phyloP scores from a whole-genome alignment of 2,797 vertebrate species.

The Phrynocephalus vlangalii region DNA sequence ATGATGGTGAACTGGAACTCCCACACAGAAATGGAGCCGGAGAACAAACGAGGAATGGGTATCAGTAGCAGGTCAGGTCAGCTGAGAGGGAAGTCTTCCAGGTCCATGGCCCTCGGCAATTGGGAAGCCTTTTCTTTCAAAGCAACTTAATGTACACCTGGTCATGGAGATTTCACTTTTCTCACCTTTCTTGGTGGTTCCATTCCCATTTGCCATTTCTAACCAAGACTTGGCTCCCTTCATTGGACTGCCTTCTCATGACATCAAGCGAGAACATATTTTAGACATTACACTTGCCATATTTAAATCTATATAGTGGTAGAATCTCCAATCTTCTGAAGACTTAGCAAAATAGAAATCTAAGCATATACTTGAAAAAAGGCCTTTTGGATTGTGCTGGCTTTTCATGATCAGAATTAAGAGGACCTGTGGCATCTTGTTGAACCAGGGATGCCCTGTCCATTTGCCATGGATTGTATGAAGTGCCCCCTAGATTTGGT shows the following conservation, averaged over 20 bases:
- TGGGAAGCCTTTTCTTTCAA: not conserved
- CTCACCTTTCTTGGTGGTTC: not conserved
- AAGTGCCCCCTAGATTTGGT: no score
- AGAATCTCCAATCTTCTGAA: not conserved
- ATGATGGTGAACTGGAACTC: not conserved
- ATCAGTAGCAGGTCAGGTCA: not conserved
- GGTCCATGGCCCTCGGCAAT: not conserved
- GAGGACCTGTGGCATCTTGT: not conserved
- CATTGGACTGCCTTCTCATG: not conserved
- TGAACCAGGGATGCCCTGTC: not conserved
- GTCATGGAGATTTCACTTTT: not conserved
- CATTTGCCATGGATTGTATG: no score
- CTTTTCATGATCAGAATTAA: not conserved
- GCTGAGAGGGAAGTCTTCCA: not conserved
- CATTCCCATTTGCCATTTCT: not conserved
- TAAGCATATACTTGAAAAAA: not conserved
- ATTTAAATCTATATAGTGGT: not conserved
- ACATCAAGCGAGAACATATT: not conserved
- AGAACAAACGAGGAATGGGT: not conserved
- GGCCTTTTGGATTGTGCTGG: not conserved
- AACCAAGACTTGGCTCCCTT: not conserved
- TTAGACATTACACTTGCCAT: not conserved
- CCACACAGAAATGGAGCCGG: not conserved
- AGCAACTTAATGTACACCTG: not conserved
- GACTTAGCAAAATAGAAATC: not conserved